Base-by-base conservation (phyloP, 1,140 invertebrate genomes). In the Camponotus vicinus region DNA sequence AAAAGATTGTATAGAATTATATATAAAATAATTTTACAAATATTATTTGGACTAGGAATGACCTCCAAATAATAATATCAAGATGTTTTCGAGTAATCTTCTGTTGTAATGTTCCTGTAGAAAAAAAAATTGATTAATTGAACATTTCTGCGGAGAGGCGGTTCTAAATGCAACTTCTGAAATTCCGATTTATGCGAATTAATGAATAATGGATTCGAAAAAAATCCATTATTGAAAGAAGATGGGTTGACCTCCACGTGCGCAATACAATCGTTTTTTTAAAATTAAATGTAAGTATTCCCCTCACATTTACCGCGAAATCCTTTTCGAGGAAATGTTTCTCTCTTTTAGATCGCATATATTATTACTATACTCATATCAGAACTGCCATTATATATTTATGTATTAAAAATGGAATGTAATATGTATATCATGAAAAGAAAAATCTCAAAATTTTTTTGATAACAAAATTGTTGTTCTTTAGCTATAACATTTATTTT, bases 321-420 rank as follows among this genome's bases (percentile, higher is more conserved):
- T 69, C 40, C 13, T 27, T 27, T 27, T 57, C 64, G 37, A 34
- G 18, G 18, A 59, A 59, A 45, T 4, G 57, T 34, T 71, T 52
- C 21, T 64, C 11, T 61, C 27, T 9, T 73, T 34, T 21, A 27
- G n/a, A 34, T n/a, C 45, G 64, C 42, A 18, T 63, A 45, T 73
- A 61, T 34, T 73, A 75, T 42, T 49, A 15, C 1, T 61, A 27
- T 70, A 61, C 13, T 66, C 40, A 66, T 37, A 34, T 18, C 55
- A 11, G 63, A 77, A 85, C 15, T 78, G 73, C 73, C 82, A 85
- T 76, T 76, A 64, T 66, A 52, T 52, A 57, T 85, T 78, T 85
- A 66, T 63, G 32, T 77, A 49, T 78, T 18, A 85, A 27, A 27
- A n/a, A 85, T 85, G 40, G 64, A 77, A 52, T 32, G 27, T 66